Evolutionary conservation across 1,140 invertebrate species (phyloP).

Genomic region (Musca vetustissima): DNA sequence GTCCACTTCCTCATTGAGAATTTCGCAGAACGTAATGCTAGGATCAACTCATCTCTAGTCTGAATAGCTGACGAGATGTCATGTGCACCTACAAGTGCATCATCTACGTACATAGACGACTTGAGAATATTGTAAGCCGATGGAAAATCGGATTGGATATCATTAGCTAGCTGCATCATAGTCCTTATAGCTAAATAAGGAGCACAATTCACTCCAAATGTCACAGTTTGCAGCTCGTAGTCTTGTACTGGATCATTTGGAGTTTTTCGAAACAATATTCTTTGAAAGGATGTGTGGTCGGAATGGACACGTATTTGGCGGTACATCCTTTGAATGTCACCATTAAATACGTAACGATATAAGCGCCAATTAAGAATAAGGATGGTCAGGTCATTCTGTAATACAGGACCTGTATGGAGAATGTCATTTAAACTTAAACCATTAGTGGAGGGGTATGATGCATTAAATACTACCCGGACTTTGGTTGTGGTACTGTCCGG

Average conservation of each 20-base stretch:
- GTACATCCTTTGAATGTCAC: conserved; percentile 5
- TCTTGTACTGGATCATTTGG: background rate
- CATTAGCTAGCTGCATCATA: background rate
- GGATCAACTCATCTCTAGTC: background rate
- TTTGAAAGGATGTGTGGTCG: background rate
- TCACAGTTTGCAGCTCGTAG: conserved; percentile 6
- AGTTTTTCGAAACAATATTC: background rate
- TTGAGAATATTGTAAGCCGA: background rate
- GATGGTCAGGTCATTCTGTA: background rate
- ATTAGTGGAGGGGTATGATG: conserved; percentile 1
- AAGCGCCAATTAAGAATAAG: background rate
- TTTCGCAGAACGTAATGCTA: background rate
- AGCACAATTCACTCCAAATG: conserved; percentile 7
- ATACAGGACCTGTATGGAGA: background rate
- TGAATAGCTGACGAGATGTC: background rate
- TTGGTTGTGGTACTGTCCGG: background rate
- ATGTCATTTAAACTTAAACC: background rate
- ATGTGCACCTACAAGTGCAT: background rate
- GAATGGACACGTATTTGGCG: background rate
- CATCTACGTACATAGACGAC: background rate
- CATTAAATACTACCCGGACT: background rate
- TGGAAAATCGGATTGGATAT: background rate
- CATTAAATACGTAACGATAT: conserved; percentile 5
- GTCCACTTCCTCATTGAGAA: background rate
- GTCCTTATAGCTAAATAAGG: conserved; percentile 15